Base-by-base conservation (phyloP, 2,797 vertebrate genomes). In the Sebastes variabilis region DNA sequence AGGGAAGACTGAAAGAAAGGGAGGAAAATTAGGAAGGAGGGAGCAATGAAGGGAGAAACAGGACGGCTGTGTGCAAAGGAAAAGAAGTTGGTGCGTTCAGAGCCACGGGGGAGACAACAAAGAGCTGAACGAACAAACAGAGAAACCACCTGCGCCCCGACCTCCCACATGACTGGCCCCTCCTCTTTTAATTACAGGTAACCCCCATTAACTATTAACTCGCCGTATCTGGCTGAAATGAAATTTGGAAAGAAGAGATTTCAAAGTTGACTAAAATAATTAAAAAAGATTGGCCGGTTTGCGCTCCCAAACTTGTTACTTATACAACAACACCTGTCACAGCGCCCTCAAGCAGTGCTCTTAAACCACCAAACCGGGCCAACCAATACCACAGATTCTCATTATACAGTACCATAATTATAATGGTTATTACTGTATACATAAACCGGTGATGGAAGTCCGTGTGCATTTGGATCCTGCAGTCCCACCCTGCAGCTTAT, bases 401-500 rank as follows among this genome's bases (percentile, higher is more conserved):
- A 56, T 32, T 5, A 6, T 10, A 8, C 1, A 56, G 68, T 1
- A 27, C 5, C 25, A 32, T 36, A 60, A 67, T 38, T 7, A 25
- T 32, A 9, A 29, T 60, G 5, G 13, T 6, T 78, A 66, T 42
- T 32, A 52, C 29, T 72, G 58, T 30, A n/a, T 16, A 30, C 7
- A 32, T 13, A 46, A 81, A 71, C 6, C 56, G 55, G 2, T 36
- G 30, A 65, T 24, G 49, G 20, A 36, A 62, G 22, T 69, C 29
- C 20, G 34, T 52, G n/a, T 69, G 36, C 64, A 76, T 65, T 70
- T 72, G 59, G 22, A 70, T 20, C 42, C 0, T 54, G 42, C 27
- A 66, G 85, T 69, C 74, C 78, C 79, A 69, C 58, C 86, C 75
- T 62, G 59, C 59, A 34, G 25, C 32, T 80, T 71, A 73, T 85